A percentile compares a stretch with the other conserved stretches of the same genome.
These are phyloP conservation scores for Pelagia noctiluca DNA, from an alignment of 30 jellyfish, hydroid and myxozoan species.

Conservation along the genomic window DNA sequence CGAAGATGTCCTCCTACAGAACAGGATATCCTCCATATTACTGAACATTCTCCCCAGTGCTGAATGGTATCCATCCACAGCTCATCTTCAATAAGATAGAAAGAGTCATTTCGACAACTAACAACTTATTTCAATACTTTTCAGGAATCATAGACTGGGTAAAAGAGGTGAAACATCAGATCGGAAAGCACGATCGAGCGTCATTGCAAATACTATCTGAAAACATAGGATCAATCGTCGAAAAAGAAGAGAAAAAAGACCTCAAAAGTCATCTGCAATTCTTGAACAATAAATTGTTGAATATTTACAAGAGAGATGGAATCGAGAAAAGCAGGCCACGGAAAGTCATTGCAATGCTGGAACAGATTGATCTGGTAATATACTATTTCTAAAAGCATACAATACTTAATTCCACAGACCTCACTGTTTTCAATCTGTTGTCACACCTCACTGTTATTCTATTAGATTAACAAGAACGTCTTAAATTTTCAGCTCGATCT, in stretches of 20 bases:
- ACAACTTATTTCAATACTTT: neutral
- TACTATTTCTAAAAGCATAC: neutral
- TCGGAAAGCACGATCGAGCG: slow-evolving; percentile 78
- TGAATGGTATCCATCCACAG: too few relatives aligned
- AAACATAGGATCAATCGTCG: slow-evolving; percentile 67
- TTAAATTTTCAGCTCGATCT: neutral
- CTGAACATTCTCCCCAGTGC: too few relatives aligned
- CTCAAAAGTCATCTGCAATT: slow-evolving; percentile 47
- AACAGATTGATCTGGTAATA: slow-evolving; percentile 67
- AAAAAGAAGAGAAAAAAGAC: slow-evolving; percentile 59
- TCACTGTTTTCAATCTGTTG: neutral
- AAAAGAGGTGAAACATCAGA: slow-evolving; percentile 68
- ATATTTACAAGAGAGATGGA: slow-evolving; percentile 31
- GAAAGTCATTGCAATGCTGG: slow-evolving; percentile 20
- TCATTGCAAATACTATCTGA: slow-evolving; percentile 75
- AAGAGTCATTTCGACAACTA: neutral
- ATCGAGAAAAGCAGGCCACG: slow-evolving; percentile 1
- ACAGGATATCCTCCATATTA: too few relatives aligned
- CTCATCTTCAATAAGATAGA: neutral
- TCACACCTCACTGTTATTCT: neutral
- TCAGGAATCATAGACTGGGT: slow-evolving; percentile 86
- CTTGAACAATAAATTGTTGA: slow-evolving; percentile 2
- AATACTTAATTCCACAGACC: neutral
- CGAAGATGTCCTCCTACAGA: neutral
- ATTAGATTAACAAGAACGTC: neutral